Evolutionary conservation across 2,113 vertebrate genomes (phyloP), one percentile per base, ranked within the genome.

Genomic region (Aleadryas rufinucha): DNA sequence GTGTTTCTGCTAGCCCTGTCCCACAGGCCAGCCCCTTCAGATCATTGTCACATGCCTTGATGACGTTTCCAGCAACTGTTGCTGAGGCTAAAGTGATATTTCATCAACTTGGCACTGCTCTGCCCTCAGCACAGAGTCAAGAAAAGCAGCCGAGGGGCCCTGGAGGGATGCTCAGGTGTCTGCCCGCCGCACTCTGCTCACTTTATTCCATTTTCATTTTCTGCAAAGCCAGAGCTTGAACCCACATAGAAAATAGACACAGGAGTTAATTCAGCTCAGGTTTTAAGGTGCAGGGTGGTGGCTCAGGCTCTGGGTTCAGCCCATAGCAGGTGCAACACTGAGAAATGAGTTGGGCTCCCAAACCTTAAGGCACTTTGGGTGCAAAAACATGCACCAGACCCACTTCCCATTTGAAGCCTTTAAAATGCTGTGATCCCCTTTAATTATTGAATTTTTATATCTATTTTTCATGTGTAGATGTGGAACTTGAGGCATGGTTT

Each of bases 41-140:
- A 60, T 87, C 77, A 44, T 26, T 5, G 5, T 94, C 93, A 95
- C 77, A 75, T 94, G 80, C 69, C 77, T 91, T 44, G 52, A 66
- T 91, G 87, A 66, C 71, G 84, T 87, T 96, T 95, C 93, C 83
- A 97, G 89, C 86, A 83, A 93, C 94, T 63, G 88, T 65, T 90
- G 69, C 85, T 95, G 56, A 78, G 84, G 69, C 44, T 94, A 57
- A 89, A 94, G 57, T 41, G 93, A 81, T 82, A 89, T 92, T 97
- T 96, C 94, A 95, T 77, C 31, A 78, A 50, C 61, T 94, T 94
- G 93, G 94, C 93, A 5, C 37, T 0, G 0, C 83, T 79, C 87
- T 87, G 76, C 65, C 64, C 83, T 70, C 69, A 91, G 93, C 91
- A 91, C 77, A 71, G 56, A 56, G 57, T 71, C 95, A 95, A 95